Base-by-base conservation (phyloP, 2,113 vertebrate species). In the Urocolius indicus region DNA sequence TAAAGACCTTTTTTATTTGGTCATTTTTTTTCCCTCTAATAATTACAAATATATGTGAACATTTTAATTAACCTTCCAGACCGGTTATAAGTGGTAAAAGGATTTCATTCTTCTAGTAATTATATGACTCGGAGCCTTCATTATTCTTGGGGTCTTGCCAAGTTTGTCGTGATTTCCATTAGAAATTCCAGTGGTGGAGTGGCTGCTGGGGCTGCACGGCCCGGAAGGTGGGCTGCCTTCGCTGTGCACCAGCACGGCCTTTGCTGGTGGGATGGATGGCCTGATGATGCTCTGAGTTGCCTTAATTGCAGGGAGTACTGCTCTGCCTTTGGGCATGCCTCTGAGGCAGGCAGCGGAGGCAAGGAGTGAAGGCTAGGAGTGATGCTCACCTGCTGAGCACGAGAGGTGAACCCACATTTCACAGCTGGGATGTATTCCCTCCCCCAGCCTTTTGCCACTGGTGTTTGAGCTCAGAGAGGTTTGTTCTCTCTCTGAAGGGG, bases 11-110 rank as follows among this genome's bases (percentile, higher is more conserved):
- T 49, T 54, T 61, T 34, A 14, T 87, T 83, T 48, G 36, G 9
- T 45, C 19, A 1, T 48, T 52, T 62, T 26, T 76, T 20, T 74
- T 43, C 24, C 68, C 52, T 34, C 52, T 45, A 45, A 52, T 81
- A 78, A 84, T 87, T 84, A 61, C 82, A 71, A 75, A 32, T 81
- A 41, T 13, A 21, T 3, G 2, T 52, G 90, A 95, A 77, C 52
- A 34, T 81, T 93, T 93, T 95, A 90, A 90, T 97, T 94, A 71
- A 79, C 65, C 92, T 81, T 23, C 61, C 57, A 55, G 83, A 6
- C 30, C 1, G 1, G 23, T 52, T 54, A n/a, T 48, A 83, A 95
- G 90, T 8, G 0, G 85, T 75, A 87, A 74, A 57, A 84, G 92
- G 72, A 87, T 96, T 89, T 81, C 30, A 81, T 92, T 92, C 90